Base-by-base conservation (phyloP, 1,140 invertebrate species). In the Pissodes strobi region DNA sequence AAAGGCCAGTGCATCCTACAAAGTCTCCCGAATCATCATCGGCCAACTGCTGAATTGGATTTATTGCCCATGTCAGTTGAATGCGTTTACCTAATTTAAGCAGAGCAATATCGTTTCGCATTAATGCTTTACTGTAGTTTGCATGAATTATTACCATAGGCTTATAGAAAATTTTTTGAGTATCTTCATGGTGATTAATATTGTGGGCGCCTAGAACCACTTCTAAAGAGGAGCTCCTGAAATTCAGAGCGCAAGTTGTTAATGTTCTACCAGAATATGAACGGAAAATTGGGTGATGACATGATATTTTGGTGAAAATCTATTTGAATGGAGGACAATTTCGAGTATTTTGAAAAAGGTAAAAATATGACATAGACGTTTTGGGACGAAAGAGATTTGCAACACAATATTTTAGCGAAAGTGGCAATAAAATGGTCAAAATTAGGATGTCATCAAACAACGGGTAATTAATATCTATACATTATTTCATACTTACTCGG, bases 71-170 rank as follows among this genome's bases (percentile, higher is more conserved):
- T 21, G 30, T 27, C 8, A 62, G 27, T 9, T 9, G 30, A 21
- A 52, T 25, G 19, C 15, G 53, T 2, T 15, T 18, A 9, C n/a
- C 6, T 15, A 55, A 22, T 39, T 55, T 55, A 1, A 63, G 13
- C n/a, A 67, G 12, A n/a, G 49, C 51, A 23, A 67, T 63, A 34
- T 67, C 59, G 34, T 67, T 56, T 23, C 19, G 4, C 12, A 25
- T 23, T 10, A 13, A 19, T 17, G 6, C 9, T 1, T 12, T 19
- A 5, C 12, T 39, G 41, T 56, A 67, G 13, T 49, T 18, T 22
- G 21, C 25, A 43, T 63, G 59, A 23, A 51, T 49, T 18, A 39
- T 39, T 12, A 67, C 41, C 21, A 27, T 39, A 4, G 49, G 51
- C 30, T 23, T 43, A 10, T 37, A 22, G 9, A 56, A 15, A 18